Percentiles rank a stretch among this genome's conserved stretches.
Evolutionary conservation across 2,888 invertebrate genomes (phyloP).

Genomic region (Eubasilissa splendida): DNA sequence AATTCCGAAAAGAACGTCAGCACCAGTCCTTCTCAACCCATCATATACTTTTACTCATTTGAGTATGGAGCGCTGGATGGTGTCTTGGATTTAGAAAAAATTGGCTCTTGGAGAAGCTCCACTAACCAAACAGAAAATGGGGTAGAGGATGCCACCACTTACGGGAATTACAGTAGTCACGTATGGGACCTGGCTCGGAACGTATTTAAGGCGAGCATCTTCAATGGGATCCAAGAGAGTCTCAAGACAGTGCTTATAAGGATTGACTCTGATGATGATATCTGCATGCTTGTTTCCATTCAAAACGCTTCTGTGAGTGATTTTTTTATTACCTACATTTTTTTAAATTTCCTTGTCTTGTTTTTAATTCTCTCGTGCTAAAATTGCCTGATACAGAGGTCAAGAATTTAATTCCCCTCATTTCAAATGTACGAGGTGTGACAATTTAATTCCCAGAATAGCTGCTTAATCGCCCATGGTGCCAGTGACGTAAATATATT

Average conservation of each 20-base stretch:
- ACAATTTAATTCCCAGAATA: no score
- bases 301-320: slow-evolving; percentile 80
- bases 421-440: no score
- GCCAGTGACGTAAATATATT: no score
- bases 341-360: neutral
- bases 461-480: no score
- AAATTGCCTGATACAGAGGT: no score
- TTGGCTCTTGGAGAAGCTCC: slow-evolving; percentile 10
- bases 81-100: slow-evolving; percentile 26
- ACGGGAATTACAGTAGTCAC: slow-evolving; percentile 19
- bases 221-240: slow-evolving; percentile 58
- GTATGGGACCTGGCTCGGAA: slow-evolving; percentile 25
- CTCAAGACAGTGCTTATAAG: slow-evolving; percentile 74
- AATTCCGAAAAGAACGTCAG: slow-evolving; percentile 66
- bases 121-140: neutral
- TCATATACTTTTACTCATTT: slow-evolving; percentile 74
- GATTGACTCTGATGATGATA: slow-evolving; percentile 77
- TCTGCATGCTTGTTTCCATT: slow-evolving; percentile 85
- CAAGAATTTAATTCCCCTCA: no score
- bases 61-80: slow-evolving; percentile 39
- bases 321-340: slow-evolving; percentile 12
- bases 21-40: slow-evolving; percentile 69
- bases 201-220: slow-evolving; percentile 19
- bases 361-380: no score
- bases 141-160: neutral